Evolutionary conservation across 2,113 vertebrate species (phyloP).

Genomic region (Gallinago jamesoni): DNA sequence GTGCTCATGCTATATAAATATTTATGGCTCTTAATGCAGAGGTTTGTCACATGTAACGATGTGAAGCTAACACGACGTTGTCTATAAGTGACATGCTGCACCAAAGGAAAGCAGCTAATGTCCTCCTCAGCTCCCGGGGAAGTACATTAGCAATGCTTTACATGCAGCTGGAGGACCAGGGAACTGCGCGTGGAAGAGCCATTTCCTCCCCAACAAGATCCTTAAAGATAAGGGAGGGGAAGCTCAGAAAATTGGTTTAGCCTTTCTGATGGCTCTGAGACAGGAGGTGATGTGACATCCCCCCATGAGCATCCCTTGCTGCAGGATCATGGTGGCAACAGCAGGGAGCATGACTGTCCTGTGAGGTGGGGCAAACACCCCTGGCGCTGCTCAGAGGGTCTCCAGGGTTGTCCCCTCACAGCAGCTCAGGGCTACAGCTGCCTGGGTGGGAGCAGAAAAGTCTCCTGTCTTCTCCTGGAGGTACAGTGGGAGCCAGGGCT

Average conservation of each 20-base stretch:
- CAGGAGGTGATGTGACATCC: not conserved
- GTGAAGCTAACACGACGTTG: not conserved
- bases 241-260: not conserved
- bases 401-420: not conserved
- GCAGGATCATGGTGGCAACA: not conserved
- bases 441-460: not conserved
- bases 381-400: rapidly evolving
- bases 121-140: not conserved
- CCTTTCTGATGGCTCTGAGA: not conserved
- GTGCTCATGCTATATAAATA: not conserved
- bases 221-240: not conserved
- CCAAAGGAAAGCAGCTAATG: not conserved
- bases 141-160: not conserved
- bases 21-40: constrained; percentile 7
- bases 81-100: not conserved
- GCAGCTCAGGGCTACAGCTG: not conserved
- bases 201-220: not conserved
- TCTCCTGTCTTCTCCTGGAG: not conserved
- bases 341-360: not conserved
- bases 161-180: not conserved
- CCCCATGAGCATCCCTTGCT: rapidly evolving
- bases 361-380: not conserved
- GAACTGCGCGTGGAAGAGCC: not conserved
- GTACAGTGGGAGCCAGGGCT: not conserved
- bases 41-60: not conserved